Percentiles rank a stretch among this genome's conserved stretches.
phyloP scores from a whole-genome alignment of 1,140 invertebrate species.

The Drosophila mayri region DNA sequence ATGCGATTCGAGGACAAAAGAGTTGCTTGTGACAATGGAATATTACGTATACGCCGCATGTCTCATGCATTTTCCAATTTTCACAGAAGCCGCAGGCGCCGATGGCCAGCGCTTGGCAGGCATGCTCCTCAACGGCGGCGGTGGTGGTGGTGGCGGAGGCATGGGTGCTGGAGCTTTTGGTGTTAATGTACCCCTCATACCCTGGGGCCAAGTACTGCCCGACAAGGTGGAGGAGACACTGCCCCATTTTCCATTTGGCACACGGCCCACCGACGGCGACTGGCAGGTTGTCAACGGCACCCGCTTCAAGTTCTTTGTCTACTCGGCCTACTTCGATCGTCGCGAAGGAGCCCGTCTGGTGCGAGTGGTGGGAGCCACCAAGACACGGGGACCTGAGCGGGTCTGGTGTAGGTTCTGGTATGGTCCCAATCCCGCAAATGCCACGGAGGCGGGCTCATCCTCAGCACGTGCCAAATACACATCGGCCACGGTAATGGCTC shows the following conservation, averaged over 20 bases:
- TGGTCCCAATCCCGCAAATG: constrained; percentile 71
- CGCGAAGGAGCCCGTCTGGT: constrained; percentile 89
- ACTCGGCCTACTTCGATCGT: constrained; percentile 94
- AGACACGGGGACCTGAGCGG: constrained; percentile 92
- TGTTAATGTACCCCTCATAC: constrained; percentile 75
- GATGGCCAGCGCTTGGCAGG: constrained; percentile 78
- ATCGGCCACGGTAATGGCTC: constrained; percentile 90
- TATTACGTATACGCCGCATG: constrained; percentile 65
- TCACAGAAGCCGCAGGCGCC: constrained; percentile 72
- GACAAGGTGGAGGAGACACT: constrained; percentile 85
- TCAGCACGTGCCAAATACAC: constrained; percentile 80
- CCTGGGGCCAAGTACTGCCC: constrained; percentile 80
- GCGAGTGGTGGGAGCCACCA: constrained; percentile 94
- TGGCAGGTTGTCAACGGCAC: constrained; percentile 87
- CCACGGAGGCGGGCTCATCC: constrained; percentile 41
- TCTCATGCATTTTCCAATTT: constrained; percentile 59
- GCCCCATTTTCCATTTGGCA: constrained; percentile 85
- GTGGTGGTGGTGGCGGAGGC: constrained; percentile 43
- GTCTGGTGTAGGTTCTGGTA: constrained; percentile 96
- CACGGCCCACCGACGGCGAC: constrained; percentile 85
- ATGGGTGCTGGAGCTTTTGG: constrained; percentile 47
- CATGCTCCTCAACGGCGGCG: constrained; percentile 68
- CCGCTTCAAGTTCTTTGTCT: constrained; percentile 96
- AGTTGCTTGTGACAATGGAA: constrained; percentile 35
- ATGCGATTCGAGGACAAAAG: constrained; percentile 47